Base-by-base conservation (phyloP, 2,888 invertebrate species). In the Dasysyrphus albostriatus region DNA sequence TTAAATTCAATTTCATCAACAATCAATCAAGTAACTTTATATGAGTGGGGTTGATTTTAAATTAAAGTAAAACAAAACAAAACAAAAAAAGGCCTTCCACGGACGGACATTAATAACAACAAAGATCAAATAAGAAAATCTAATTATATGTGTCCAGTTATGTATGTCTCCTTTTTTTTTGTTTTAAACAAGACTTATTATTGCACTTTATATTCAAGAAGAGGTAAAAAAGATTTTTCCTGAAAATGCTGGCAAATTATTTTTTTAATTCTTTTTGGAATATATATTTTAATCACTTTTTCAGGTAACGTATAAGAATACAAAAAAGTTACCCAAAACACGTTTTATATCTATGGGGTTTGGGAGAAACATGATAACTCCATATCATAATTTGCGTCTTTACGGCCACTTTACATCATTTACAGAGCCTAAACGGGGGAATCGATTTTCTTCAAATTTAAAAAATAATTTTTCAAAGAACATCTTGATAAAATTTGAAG, bases 1-100 rank as follows among this genome's bases (percentile, higher is more conserved):
- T 82, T 65, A 74, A 81, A 77, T 69, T 77, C 73, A 76, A 81
- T 77, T 81, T 74, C 49, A 78, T 73, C 69, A 81, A 77, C 69
- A 81, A 81, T 81, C 72, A 73, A 85, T 81, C 72, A 73, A 85
- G 56, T 81, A 73, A 77, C 32, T 67, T 37, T 74, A 59, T 58
- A 19, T 67, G 84, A 81, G 76, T 81, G 79, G 80, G 58, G 47
- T 77, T 12, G 49, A 56, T 51, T 65, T 49, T 42, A 19, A 59
- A 65, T 49, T 42, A 19, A 59, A 29, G 19, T 29, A 47, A 44
- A 81, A 34, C 51, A 37, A 67, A 81, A 42, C 59, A 37, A 65
- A 72, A 54, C 29, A 78, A 58, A 56, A 54, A 24, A 8, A 54
- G 44, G 34, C 51, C 5, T 59, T 42, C 49, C 73, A 59, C 77